Evolutionary conservation across 1,140 invertebrate species (phyloP), one percentile per base, ranked within the genome.

Genomic region (Procambarus clarkii): DNA sequence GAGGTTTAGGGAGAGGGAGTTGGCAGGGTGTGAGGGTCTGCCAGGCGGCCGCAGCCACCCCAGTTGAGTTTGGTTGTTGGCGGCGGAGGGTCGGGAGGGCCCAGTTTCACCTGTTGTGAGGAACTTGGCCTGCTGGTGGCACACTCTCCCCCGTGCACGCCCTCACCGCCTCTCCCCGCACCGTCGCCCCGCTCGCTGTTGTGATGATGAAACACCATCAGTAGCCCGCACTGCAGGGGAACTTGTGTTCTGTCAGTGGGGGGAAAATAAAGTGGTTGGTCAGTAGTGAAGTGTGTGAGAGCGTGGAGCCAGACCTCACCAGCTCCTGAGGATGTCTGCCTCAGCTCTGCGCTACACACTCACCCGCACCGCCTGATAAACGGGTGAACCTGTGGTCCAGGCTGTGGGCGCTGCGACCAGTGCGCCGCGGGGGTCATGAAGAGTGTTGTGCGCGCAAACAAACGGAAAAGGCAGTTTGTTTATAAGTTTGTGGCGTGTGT

Each of bases 21-120:
- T 91, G 81, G 82, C 82, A 84, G 48, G 81, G 88, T 85, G 82
- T 84, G 82, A 82, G 87, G 87, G 87, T 88, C 87, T 44, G 86
- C 44, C 46, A 21, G 78, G 79, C 74, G 21, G 71, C 24, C 82
- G 4, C 50, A 24, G 74, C 46, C 86, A 76, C 77, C 77, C 77
- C 86, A 88, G 86, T 88, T 80, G 87, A 82, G 87, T 71, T 88
- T 88, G 87, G 87, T 88, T 74, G 87, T 88, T 88, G 87, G 78
- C 79, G 78, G 87, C 79, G 87, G 60, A 69, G 87, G 87, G 87
- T 88, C 74, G 87, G 64, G 60, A 81, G 78, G 78, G 71, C 79
- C 34, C 18, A 24, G 84, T 15, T 86, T 74, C 71, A 86, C 71
- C 54, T 58, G 84, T 54, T 34, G 71, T 77, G 71, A 34, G 54